Conservation (phyloP, 2,113 vertebrate species). For the Clinocottus analis region DNA sequence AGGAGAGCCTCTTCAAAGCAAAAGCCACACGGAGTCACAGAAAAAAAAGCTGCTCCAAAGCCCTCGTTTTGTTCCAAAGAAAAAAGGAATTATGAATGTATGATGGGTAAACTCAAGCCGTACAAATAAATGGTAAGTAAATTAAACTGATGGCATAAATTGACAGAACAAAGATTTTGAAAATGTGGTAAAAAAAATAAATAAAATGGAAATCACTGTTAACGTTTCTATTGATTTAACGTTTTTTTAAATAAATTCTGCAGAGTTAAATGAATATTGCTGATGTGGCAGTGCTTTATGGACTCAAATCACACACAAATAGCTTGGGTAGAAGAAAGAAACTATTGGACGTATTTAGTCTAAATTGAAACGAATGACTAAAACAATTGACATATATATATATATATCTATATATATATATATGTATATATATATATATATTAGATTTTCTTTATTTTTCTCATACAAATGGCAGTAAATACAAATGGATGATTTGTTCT, state of each 20-base stretch:
- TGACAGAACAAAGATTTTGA: background rate
- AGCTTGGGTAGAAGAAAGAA: background rate
- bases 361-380: background rate
- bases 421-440: background rate
- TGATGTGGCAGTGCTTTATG: background rate
- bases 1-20: slow-evolving; percentile 23
- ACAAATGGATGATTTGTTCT: background rate
- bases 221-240: background rate
- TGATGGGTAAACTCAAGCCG: background rate
- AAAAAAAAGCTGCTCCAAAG: slow-evolving; percentile 9
- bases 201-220: too few species aligned
- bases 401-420: too few species aligned
- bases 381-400: slow-evolving; percentile 9
- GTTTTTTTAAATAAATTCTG: background rate
- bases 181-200: background rate
- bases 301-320: background rate
- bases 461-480: background rate
- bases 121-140: slow-evolving; percentile 33
- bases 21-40: slow-evolving; percentile 5
- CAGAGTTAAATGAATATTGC: slow-evolving; percentile 2
- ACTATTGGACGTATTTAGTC: background rate
- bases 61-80: background rate
- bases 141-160: slow-evolving; percentile 18
- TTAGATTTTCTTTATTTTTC: background rate
- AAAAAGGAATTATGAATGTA: background rate